A percentile compares a stretch with the other conserved stretches of the same genome.
Conservation (phyloP, 2,797 vertebrate genomes). For the Hipposideros larvatus region DNA sequence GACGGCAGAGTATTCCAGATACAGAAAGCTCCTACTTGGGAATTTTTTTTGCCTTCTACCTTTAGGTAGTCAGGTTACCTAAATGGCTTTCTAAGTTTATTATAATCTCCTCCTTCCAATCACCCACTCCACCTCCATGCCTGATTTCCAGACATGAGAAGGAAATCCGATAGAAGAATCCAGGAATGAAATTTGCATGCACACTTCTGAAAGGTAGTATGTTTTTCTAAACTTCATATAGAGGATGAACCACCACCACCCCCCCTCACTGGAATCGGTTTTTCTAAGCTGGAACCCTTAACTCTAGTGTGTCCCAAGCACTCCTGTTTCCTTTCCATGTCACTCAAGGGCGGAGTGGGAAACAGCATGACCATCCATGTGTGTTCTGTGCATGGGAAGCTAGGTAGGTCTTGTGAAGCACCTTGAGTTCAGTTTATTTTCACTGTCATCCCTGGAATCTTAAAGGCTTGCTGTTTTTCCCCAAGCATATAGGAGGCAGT, state of each 20-base stretch:
- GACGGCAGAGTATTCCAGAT: neutral
- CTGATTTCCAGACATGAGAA: neutral
- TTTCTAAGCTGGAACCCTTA: neutral
- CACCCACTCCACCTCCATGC: neutral
- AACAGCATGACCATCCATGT: neutral
- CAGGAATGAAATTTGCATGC: neutral
- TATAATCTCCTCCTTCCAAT: neutral
- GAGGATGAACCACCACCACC: neutral
- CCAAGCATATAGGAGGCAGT: neutral
- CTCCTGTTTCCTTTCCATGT: neutral
- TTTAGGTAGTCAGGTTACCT: neutral
- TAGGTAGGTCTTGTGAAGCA: neutral
- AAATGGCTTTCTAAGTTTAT: neutral
- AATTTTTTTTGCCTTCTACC: neutral
- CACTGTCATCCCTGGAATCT: constrained; percentile 51
- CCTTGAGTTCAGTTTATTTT: neutral
- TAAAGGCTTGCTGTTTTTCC: constrained; percentile 32
- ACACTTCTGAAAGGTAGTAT: neutral
- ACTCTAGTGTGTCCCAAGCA: neutral
- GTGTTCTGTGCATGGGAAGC: neutral
- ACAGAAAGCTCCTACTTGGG: neutral
- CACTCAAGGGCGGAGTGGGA: neutral
- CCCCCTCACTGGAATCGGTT: neutral
- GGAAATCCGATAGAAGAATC: neutral
- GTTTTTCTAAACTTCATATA: neutral